Evolutionary conservation across 2,113 vertebrate genomes (phyloP).

Genomic region (Sisor rabdophorus): DNA sequence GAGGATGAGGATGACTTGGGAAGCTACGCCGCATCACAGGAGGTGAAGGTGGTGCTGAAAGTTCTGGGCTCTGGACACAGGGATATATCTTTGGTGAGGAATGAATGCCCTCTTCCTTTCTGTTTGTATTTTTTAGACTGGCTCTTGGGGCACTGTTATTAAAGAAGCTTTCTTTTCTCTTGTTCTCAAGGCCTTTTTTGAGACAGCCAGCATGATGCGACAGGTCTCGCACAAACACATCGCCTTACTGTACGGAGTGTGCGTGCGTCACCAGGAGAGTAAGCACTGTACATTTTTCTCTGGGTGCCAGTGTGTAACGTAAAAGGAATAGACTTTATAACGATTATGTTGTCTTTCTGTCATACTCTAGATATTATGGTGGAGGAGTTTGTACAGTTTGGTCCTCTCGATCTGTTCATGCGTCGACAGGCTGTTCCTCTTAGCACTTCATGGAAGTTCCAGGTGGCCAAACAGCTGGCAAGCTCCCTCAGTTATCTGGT

Average conservation of each 20-base stretch:
- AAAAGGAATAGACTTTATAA: neutral
- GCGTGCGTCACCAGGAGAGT: conserved; percentile 90
- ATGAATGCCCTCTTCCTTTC: neutral
- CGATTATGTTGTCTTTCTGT: neutral
- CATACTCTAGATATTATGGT: conserved; percentile 87
- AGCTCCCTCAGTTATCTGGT: conserved; percentile 95
- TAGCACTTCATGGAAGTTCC: conserved; percentile 91
- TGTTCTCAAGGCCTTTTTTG: conserved; percentile 85
- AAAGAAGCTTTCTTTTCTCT: neutral
- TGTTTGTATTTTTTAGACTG: no score
- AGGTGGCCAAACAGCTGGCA: conserved; percentile 93
- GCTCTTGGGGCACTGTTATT: neutral
- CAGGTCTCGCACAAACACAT: conserved; percentile 97
- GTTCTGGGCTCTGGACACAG: conserved; percentile 90
- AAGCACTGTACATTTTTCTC: conserved; percentile 60
- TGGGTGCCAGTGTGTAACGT: neutral
- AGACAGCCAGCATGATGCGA: conserved; percentile 96
- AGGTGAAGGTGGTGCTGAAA: conserved; percentile 92
- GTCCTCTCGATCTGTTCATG: conserved; percentile 92
- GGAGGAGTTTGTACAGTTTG: conserved; percentile 89
- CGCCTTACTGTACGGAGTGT: conserved; percentile 88
- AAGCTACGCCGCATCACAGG: conserved; percentile 72
- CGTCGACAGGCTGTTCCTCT: conserved; percentile 77
- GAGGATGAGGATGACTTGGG: conserved; percentile 72
- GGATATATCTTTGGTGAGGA: conserved; percentile 89